phyloP scores from a whole-genome alignment of 2,113 vertebrate genomes.

The Pelecanoides urinatrix region DNA sequence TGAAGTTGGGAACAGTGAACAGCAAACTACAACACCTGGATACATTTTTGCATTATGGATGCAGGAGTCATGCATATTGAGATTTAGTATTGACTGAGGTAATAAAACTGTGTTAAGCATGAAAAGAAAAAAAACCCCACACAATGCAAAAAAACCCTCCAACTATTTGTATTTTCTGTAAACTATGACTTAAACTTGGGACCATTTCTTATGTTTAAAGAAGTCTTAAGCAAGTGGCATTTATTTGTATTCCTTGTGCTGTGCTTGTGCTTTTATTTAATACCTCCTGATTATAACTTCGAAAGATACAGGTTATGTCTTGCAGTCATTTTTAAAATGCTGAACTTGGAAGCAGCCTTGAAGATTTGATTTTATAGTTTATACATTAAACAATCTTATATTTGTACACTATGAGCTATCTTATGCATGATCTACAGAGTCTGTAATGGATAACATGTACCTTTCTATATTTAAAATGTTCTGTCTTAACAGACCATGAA shows the following conservation, averaged over 20 bases:
- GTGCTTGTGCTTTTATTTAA: not conserved
- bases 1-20: not conserved
- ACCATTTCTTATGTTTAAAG: not conserved
- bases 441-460: slow-evolving; percentile 39
- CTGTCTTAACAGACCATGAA: slow-evolving; percentile 65
- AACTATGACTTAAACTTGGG: not conserved
- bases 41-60: not conserved
- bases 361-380: not conserved
- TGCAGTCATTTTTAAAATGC: not conserved
- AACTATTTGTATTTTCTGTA: not conserved
- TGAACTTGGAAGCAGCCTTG: not conserved
- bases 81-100: not conserved
- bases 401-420: not conserved
- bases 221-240: not conserved
- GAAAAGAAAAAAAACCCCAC: not conserved
- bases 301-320: not conserved
- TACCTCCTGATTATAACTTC: not conserved
- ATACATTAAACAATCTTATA: not conserved
- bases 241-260: not conserved
- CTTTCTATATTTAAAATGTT: slow-evolving; percentile 52
- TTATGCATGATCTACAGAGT: not conserved
- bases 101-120: not conserved
- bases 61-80: not conserved
- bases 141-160: not conserved
- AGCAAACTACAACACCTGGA: not conserved